Conservation (phyloP, 2,113 vertebrate species). For the Morone saxatilis region DNA sequence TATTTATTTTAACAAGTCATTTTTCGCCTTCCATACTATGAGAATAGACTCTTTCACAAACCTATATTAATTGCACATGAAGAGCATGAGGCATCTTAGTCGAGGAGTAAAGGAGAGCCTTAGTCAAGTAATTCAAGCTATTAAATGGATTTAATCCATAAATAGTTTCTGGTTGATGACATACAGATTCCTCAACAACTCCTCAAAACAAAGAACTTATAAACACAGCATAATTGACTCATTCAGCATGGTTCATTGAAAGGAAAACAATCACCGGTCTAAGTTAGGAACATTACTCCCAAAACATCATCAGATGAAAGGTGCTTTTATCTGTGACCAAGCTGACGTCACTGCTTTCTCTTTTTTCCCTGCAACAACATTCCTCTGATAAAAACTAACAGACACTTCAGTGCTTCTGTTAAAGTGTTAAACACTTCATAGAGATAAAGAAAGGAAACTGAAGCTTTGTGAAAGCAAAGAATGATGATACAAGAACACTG, state of each 20-base stretch:
- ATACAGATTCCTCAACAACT: slow-evolving; percentile 44
- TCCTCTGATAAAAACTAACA: slow-evolving; percentile 48
- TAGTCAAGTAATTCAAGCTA: slow-evolving; percentile 11
- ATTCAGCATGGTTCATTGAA: slow-evolving; percentile 27
- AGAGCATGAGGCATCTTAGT: neutral
- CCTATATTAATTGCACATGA: neutral
- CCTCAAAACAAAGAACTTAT: slow-evolving; percentile 36
- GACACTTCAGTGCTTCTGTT: slow-evolving; percentile 19
- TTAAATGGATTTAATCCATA: slow-evolving; percentile 29
- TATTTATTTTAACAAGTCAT: neutral
- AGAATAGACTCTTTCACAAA: slow-evolving; percentile 8
- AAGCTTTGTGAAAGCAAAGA: slow-evolving; percentile 16
- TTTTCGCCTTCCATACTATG: neutral
- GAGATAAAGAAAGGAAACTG: slow-evolving; percentile 27
- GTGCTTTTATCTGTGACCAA: slow-evolving; percentile 49
- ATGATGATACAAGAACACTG: neutral
- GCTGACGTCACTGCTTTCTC: slow-evolving; percentile 32
- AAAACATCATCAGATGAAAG: slow-evolving; percentile 44
- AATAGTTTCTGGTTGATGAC: slow-evolving; percentile 45
- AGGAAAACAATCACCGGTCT: slow-evolving; percentile 25
- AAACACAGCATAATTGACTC: slow-evolving; percentile 40
- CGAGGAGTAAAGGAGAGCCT: neutral
- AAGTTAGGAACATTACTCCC: slow-evolving; percentile 40
- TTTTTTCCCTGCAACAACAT: slow-evolving; percentile 45
- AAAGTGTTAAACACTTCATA: neutral